These are phyloP conservation scores for Sphaerodactylus townsendi DNA, from an alignment of 2,113 vertebrate species.

Conservation along the genomic window DNA sequence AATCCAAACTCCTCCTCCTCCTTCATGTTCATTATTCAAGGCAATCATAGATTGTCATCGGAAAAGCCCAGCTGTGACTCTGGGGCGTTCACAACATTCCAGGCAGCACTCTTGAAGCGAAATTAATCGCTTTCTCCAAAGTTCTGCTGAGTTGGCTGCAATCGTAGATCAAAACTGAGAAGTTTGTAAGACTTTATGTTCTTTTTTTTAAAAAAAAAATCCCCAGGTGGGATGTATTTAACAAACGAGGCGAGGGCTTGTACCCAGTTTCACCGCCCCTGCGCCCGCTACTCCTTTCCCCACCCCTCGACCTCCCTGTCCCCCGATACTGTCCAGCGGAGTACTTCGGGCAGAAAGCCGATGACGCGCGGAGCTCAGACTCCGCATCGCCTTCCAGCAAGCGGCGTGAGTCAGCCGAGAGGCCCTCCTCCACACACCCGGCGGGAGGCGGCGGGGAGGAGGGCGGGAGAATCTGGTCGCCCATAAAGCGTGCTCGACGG, in stretches of 20 bases:
- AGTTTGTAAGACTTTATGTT: no score
- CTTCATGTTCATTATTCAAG: no score
- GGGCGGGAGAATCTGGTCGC: rapidly evolving
- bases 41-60: not conserved
- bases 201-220: no score
- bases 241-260: not conserved
- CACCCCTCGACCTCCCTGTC: not conserved
- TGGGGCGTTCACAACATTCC: not conserved
- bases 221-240: not conserved
- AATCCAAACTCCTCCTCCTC: no score
- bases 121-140: no score
- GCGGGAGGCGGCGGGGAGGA: not conserved
- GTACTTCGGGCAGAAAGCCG: not conserved
- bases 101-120: not conserved
- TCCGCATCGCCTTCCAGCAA: not conserved
- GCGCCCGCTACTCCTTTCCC: not conserved
- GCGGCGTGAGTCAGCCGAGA: not conserved
- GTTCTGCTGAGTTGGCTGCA: not conserved
- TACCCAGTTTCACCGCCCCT: not conserved
- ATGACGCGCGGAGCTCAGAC: not conserved
- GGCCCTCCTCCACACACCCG: not conserved
- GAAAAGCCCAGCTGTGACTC: not conserved
- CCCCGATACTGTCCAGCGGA: not conserved
- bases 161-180: not conserved
- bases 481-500: not conserved